These are phyloP conservation scores for Pangasius mekongensis DNA, from an alignment of 2,797 vertebrate species.

Conservation along the genomic window DNA sequence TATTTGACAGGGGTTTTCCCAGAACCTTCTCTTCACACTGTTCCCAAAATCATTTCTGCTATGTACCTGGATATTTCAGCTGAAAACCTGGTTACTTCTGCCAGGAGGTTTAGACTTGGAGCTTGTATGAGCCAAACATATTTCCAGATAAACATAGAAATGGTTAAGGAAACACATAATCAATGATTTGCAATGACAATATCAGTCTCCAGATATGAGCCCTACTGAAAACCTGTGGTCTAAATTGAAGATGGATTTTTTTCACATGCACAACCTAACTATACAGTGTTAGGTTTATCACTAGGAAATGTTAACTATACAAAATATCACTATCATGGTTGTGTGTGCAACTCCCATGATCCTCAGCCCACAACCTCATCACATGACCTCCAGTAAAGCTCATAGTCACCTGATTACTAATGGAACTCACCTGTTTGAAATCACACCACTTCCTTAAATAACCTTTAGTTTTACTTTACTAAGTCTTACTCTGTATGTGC, in stretches of 20 bases:
- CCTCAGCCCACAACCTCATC: not conserved
- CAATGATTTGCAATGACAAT: not conserved
- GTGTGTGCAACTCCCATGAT: not conserved
- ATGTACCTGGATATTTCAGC: not conserved
- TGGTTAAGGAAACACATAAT: not conserved
- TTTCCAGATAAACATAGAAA: not conserved
- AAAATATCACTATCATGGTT: not conserved
- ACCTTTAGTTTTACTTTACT: not conserved
- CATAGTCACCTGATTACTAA: not conserved
- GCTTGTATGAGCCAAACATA: not conserved
- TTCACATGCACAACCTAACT: not conserved
- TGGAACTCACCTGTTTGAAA: not conserved
- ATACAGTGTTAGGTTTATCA: not conserved
- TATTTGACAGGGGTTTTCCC: not conserved
- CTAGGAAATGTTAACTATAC: not conserved
- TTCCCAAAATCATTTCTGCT: not conserved
- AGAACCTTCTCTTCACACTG: constrained; percentile 43
- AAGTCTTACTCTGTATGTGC: not conserved
- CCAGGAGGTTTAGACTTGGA: not conserved
- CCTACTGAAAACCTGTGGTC: not conserved
- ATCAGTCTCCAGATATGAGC: not conserved
- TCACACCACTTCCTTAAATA: not conserved
- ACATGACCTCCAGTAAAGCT: not conserved
- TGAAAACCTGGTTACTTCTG: not conserved
- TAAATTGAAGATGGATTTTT: not conserved